Conservation (phyloP, 2,113 vertebrate species). For the Callocephalon fimbriatum region DNA sequence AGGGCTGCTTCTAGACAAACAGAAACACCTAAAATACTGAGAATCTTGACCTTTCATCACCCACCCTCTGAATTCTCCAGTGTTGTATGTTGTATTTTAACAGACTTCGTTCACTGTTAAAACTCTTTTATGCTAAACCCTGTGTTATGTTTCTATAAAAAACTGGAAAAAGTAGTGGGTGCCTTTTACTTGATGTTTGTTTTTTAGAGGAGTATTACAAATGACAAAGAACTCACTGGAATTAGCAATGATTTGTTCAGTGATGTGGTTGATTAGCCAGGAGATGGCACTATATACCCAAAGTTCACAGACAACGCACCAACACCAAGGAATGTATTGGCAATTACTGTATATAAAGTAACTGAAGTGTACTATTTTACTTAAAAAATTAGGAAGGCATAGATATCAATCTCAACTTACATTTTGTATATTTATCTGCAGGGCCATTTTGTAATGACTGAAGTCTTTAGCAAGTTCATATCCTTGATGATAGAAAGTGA, state of each 20-base stretch:
- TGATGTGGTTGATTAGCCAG: slow-evolving; percentile 29
- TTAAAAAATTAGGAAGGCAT: background rate
- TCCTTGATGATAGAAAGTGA: slow-evolving; percentile 98
- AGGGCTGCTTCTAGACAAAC: background rate
- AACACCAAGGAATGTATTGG: rapidly evolving
- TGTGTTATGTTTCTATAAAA: background rate
- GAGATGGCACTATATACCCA: slow-evolving; percentile 68
- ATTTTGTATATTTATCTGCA: slow-evolving; percentile 99
- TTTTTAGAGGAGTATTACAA: background rate
- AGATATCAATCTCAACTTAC: slow-evolving; percentile 79
- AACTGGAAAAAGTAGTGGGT: background rate
- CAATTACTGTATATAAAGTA: background rate
- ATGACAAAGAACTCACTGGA: background rate
- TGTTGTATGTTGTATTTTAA: background rate
- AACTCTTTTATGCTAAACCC: background rate
- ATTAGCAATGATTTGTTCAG: background rate
- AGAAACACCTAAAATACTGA: background rate
- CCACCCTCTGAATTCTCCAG: background rate
- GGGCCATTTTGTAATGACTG: slow-evolving; percentile 92
- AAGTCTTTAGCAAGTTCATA: slow-evolving; percentile 98
- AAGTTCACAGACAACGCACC: background rate
- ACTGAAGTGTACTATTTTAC: rapidly evolving
- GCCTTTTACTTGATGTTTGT: background rate
- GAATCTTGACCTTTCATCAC: background rate
- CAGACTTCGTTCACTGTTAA: rapidly evolving